These are phyloP conservation scores for Condylostylus longicornis DNA, from an alignment of 1,140 invertebrate genomes.

Conservation along the genomic window DNA sequence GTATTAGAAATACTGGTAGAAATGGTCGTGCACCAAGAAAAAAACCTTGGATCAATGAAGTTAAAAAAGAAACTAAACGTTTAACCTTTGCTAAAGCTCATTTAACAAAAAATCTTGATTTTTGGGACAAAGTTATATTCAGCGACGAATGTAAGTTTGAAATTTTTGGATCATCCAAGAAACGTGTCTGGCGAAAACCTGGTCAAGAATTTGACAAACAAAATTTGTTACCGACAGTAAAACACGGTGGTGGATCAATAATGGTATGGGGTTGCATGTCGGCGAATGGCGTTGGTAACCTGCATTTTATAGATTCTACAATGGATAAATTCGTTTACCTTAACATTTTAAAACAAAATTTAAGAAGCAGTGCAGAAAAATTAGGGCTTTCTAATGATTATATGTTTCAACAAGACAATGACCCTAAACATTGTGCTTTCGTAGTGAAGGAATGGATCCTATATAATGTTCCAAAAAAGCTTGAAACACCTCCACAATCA, in stretches of 20 bases:
- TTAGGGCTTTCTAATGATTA: slow-evolving; percentile 4
- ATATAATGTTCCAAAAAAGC: slow-evolving; percentile 6
- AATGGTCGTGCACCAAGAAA: slow-evolving; percentile 1
- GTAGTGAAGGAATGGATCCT: slow-evolving; percentile 15
- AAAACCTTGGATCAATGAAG: slow-evolving; percentile 4
- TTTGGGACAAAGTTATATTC: slow-evolving; percentile 12
- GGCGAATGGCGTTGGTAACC: slow-evolving; percentile 12
- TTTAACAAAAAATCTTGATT: slow-evolving; percentile 3
- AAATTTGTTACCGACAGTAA: slow-evolving; percentile 22
- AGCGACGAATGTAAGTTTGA: slow-evolving; percentile 17
- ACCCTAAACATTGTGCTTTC: slow-evolving; percentile 17
- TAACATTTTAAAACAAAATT: slow-evolving; percentile 13
- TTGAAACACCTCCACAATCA: slow-evolving; percentile 18
- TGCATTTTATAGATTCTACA: slow-evolving; percentile 14
- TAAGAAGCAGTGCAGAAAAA: slow-evolving; percentile 9
- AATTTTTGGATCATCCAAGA: slow-evolving; percentile 8
- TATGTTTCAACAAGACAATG: slow-evolving; percentile 8
- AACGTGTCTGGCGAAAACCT: slow-evolving; percentile 3
- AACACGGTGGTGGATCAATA: slow-evolving; percentile 22
- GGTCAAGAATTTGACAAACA: slow-evolving; percentile 6
- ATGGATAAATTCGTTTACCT: slow-evolving; percentile 10
- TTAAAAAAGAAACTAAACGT: slow-evolving; percentile 1
- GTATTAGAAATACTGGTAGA: not conserved
- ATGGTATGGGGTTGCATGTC: slow-evolving; percentile 29
- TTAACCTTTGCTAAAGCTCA: slow-evolving; percentile 11